These are phyloP conservation scores for Calonectris borealis DNA, from an alignment of 2,113 vertebrate genomes.

Conservation along the genomic window DNA sequence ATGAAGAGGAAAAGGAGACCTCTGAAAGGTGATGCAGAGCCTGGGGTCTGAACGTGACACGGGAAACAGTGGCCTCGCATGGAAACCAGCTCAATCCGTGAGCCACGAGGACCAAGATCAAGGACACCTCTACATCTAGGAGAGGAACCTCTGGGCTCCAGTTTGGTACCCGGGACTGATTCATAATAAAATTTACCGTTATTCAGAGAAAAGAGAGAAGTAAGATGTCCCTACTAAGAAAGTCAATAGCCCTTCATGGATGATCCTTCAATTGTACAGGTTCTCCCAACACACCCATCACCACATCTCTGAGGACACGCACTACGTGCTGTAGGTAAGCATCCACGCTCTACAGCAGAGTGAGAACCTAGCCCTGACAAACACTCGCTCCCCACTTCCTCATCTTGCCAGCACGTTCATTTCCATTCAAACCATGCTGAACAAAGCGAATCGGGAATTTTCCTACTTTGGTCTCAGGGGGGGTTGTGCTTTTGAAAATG, in stretches of 20 bases:
- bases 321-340: rapidly evolving
- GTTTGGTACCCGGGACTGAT: background rate
- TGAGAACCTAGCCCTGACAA: background rate
- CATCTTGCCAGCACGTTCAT: background rate
- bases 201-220: background rate
- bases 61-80: background rate
- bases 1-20: background rate
- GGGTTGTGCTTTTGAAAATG: background rate
- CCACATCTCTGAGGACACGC: background rate
- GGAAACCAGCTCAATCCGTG: background rate
- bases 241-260: background rate
- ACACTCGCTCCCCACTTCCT: background rate
- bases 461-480: background rate
- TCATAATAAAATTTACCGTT: background rate
- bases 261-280: background rate
- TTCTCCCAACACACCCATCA: background rate
- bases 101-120: background rate
- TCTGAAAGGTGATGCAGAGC: background rate
- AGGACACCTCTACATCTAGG: background rate
- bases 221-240: background rate
- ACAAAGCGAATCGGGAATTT: background rate
- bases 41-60: background rate
- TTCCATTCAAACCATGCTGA: background rate
- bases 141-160: background rate
- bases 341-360: background rate